phyloP scores from a whole-genome alignment of 1,140 invertebrate genomes.

The Dolichoris vasculosae region DNA sequence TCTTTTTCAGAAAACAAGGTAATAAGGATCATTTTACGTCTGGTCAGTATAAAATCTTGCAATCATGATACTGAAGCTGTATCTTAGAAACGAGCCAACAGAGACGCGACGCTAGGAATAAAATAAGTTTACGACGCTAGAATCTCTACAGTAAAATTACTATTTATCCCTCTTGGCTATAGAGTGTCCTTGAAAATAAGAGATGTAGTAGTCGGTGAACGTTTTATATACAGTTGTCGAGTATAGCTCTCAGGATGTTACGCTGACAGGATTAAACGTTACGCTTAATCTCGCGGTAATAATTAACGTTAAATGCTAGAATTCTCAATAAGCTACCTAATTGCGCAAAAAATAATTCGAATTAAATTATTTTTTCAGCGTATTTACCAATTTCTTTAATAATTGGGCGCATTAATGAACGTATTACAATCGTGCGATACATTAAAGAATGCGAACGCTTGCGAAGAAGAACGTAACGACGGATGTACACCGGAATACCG shows the following conservation, averaged over 20 bases:
- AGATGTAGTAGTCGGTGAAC: neutral
- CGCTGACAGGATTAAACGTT: neutral
- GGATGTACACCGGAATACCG: neutral
- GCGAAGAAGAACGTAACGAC: neutral
- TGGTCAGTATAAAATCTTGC: neutral
- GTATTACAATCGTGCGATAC: neutral
- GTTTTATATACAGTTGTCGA: constrained; percentile 7
- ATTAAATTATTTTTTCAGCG: neutral
- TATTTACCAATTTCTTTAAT: neutral
- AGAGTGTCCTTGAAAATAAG: constrained; percentile 29
- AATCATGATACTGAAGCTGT: neutral
- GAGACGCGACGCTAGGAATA: constrained; percentile 17
- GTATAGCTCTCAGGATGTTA: neutral
- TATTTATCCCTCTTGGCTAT: constrained; percentile 19
- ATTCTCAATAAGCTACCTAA: neutral
- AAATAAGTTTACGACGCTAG: constrained; percentile 25
- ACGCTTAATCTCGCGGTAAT: neutral
- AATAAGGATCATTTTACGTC: neutral
- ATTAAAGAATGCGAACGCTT: neutral
- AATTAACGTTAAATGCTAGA: neutral
- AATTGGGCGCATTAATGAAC: neutral
- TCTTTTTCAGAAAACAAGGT: constrained; percentile 13
- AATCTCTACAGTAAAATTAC: constrained; percentile 9
- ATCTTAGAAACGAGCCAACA: neutral
- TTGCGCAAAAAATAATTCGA: neutral